A percentile compares a stretch with the other conserved stretches of the same genome.
Conservation (phyloP, 1,140 invertebrate genomes). For the Drosophila simulans region DNA sequence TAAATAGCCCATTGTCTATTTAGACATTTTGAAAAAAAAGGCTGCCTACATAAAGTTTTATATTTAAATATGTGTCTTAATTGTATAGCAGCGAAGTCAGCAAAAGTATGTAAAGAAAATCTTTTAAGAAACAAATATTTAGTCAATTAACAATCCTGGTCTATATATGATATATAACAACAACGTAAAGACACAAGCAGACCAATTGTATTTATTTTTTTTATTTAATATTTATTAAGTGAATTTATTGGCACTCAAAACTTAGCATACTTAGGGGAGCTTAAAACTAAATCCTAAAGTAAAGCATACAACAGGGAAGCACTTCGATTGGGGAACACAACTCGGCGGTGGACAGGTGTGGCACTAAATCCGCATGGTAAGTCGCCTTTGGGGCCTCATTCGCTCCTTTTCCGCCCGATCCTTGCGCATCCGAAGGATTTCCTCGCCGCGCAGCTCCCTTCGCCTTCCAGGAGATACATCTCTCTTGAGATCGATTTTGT, state of each 20-base stretch:
- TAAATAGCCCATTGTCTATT: too few species aligned
- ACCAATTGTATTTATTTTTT: too few species aligned
- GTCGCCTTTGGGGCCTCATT: conserved; percentile 26
- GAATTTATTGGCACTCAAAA: conserved; percentile 26
- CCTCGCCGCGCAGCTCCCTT: conserved; percentile 11
- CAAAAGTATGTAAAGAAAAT: too few species aligned
- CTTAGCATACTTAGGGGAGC: conserved; percentile 56
- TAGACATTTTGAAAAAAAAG: too few species aligned
- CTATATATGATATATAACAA: too few species aligned
- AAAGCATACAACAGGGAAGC: conserved; percentile 66
- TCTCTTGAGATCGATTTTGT: neutral
- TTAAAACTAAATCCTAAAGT: conserved; percentile 29
- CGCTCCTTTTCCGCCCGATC: conserved; percentile 36
- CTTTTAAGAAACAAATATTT: too few species aligned
- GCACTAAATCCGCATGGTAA: conserved; percentile 45
- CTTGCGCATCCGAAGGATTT: conserved; percentile 21
- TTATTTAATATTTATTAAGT: too few species aligned
- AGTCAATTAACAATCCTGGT: too few species aligned
- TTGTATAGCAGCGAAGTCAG: too few species aligned
- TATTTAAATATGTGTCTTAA: too few species aligned
- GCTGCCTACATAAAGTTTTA: too few species aligned
- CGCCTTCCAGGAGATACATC: conserved; percentile 27
- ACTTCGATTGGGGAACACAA: conserved; percentile 22
- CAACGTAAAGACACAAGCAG: too few species aligned
- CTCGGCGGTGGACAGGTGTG: neutral